phyloP scores from a whole-genome alignment of 2,888 invertebrate species.

The Lasius platythorax region DNA sequence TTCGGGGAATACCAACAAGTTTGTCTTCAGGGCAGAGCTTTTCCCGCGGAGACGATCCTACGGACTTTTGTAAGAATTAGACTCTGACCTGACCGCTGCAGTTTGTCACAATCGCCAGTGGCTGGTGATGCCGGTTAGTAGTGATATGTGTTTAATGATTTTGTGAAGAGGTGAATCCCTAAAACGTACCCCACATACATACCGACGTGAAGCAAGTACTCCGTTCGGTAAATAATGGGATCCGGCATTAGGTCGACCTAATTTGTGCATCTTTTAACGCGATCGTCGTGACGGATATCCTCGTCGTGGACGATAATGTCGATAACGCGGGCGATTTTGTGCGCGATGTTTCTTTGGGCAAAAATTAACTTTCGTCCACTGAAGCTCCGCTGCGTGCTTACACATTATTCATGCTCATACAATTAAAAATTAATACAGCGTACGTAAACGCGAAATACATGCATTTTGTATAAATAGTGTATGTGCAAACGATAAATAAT shows the following conservation, averaged over 20 bases:
- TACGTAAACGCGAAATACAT: not conserved
- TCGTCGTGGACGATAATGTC: not conserved
- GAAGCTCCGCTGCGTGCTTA: not conserved
- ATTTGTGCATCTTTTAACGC: conserved; percentile 63
- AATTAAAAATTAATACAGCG: conserved; percentile 7
- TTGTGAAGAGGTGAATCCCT: conserved; percentile 84
- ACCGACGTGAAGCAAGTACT: conserved; percentile 76
- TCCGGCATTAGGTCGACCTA: conserved; percentile 79
- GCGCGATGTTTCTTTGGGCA: not conserved
- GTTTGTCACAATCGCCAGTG: conserved; percentile 31
- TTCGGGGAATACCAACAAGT: not conserved
- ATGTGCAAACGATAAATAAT: not conserved
- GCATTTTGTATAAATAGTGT: not conserved
- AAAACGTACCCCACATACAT: conserved; percentile 80
- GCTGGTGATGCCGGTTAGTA: conserved; percentile 29
- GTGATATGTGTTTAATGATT: conserved; percentile 81
- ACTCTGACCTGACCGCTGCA: conserved; percentile 68
- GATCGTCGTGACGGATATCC: not conserved
- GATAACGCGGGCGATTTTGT: not conserved
- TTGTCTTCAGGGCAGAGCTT: not conserved
- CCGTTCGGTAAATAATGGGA: conserved; percentile 80
- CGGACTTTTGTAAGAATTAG: conserved; percentile 74
- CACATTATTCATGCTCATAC: not conserved
- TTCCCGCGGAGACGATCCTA: not conserved
- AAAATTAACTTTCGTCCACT: not conserved